Base-by-base conservation (phyloP, 2,113 vertebrate species). In the Chaetodon auriga region DNA sequence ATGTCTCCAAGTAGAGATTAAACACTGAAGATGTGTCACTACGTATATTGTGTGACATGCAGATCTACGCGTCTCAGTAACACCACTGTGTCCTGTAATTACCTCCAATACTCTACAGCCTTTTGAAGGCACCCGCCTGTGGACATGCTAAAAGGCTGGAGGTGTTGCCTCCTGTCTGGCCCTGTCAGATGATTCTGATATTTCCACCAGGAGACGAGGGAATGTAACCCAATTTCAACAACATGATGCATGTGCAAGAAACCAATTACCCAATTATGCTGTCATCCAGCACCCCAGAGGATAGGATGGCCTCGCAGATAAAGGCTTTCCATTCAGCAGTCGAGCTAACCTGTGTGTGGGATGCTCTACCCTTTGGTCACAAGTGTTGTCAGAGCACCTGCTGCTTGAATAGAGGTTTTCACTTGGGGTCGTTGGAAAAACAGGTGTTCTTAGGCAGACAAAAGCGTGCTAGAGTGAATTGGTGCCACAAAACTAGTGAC, bases 191-290 rank as follows among this genome's bases (percentile, higher is more conserved):
- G 87, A 91, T 71, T 90, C 87, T 78, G 87, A 95, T 90, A 88
- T 75, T 90, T 93, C 89, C 86, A 93, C 80, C 72, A 80, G 51
- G 80, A 89, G 92, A 90, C 82, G 53, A 80, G 90, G 82, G 77
- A 86, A 91, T 90, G 90, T 90, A 95, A 94, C 90, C 87, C 79
- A 88, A 93, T 94, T 95, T 92, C 75, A 90, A 90, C 53, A 88
- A 86, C 85, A 92, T 92, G 90, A 93, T 92, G 92, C 85, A 94
- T 94, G 92, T 85, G 92, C 91, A 92, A 94, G 89, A 93, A 94
- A 90, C 90, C 87, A 94, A 95, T 95, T 93, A 95, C 89, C 86
- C 91, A 94, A 95, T 95, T 95, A 95, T 87, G 83, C 89, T 93
- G 94, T 95, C 94, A 95, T 94, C 90, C 91, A 89, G 90, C 84